Conservation (phyloP, 2,888 invertebrate species). For the Blastobasis lacticolella region DNA sequence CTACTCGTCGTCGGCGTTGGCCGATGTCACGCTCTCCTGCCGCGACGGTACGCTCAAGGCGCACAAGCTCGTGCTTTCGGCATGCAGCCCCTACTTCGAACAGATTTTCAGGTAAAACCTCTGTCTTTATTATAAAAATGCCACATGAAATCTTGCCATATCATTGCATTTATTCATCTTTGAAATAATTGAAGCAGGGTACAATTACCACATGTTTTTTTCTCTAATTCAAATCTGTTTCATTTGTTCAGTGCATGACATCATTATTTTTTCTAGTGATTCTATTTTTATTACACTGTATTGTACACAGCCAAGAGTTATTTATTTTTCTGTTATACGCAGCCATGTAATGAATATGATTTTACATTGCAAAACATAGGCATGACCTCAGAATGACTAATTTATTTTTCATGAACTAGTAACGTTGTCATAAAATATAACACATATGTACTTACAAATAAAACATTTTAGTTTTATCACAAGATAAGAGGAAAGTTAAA, state of each 20-base stretch:
- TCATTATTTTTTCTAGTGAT: conserved; percentile 55
- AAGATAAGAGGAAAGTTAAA: conserved; percentile 29
- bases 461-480: conserved; percentile 25
- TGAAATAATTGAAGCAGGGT: too few relatives aligned
- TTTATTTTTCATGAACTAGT: too few relatives aligned
- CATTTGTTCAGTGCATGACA: conserved; percentile 54
- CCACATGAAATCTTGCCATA: too few relatives aligned
- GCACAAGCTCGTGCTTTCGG: conserved; percentile 82
- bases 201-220: conserved; percentile 10
- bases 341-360: too few relatives aligned
- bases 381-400: too few relatives aligned
- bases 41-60: conserved; percentile 81
- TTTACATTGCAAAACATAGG: conserved; percentile 3
- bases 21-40: conserved; percentile 82
- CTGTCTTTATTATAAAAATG: not conserved
- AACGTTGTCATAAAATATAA: conserved; percentile 27
- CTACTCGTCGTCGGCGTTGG: conserved; percentile 79
- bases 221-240: conserved; percentile 29
- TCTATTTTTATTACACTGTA: conserved; percentile 46
- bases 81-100: conserved; percentile 85
- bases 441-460: conserved; percentile 14
- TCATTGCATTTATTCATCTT: not conserved
- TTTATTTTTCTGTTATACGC: conserved; percentile 16
- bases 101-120: conserved; percentile 77
- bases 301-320: conserved; percentile 37